Evolutionary conservation across 2,113 vertebrate genomes (phyloP), one percentile per base, ranked within the genome.

Genomic region (Coptodon rendalli): DNA sequence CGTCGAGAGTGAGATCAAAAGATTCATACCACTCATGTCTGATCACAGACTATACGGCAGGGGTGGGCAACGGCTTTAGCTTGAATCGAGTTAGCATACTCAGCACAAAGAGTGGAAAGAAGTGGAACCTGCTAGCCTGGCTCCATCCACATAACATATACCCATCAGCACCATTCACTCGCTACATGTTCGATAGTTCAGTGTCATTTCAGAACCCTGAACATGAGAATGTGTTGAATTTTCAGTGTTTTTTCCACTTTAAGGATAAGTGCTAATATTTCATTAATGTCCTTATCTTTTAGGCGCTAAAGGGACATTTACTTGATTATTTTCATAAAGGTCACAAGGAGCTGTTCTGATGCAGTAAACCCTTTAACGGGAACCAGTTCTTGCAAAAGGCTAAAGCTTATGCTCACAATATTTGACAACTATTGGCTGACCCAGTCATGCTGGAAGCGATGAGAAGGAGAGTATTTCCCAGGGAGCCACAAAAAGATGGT

Each of bases 401-500:
- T 54, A 2, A 83, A 66, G 68, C 22, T 16, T 29, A 7, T 7
- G 19, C 59, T 56, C 2, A 8, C 14, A 71, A 24, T 43, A 22
- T 82, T 31, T 16, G 7, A 17, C 56, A 82, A 81, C n/a, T 14
- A 14, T 14, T 9, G 66, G 59, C 54, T 79, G 86, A 86, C 81
- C 50, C 45, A 63, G 57, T 13, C 16, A 16, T n/a, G 52, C 16
- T 76, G 43, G 45, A 22, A 40, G 27, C 17, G 78, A 86, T 17
- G 71, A 81, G 7, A 13, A 38, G 38, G 82, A 54, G 40, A 85
- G 76, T 13, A 79, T 90, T 93, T 93, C 87, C 87, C 89, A 89
- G 83, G 89, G 81, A 80, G 81, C 81, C 86, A 7, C 78, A 61
- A 88, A 91, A 81, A 84, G 85, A 88, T 79, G 81, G 59, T 80